A percentile compares a stretch with the other conserved stretches of the same genome.
Evolutionary conservation across 2,797 vertebrate genomes (phyloP).

Genomic region (Dicrostonyx torquatus): DNA sequence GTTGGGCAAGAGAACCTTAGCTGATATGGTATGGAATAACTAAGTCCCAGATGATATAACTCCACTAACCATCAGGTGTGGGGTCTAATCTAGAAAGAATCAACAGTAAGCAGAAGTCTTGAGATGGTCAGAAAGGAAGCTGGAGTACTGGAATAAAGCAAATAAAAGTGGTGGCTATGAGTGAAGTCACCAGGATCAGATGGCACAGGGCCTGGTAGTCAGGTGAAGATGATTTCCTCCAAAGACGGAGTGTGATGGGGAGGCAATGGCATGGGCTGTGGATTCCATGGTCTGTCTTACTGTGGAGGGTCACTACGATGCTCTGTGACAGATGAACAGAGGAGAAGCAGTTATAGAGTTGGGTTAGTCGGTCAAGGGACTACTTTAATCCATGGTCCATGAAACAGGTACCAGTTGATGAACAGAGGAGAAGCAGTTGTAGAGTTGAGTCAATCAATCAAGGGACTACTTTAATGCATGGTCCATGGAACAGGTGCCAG

Average conservation of each 20-base stretch:
- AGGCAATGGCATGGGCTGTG: neutral
- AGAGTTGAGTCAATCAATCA: neutral
- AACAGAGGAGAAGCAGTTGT: neutral
- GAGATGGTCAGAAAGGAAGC: neutral
- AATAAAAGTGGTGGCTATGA: neutral
- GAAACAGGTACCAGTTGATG: neutral
- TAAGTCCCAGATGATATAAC: neutral
- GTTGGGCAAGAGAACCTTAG: neutral
- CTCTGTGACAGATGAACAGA: neutral
- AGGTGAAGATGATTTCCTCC: neutral
- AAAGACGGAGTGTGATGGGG: neutral
- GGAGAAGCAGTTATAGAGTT: neutral
- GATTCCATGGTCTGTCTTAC: neutral
- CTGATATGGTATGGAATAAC: neutral
- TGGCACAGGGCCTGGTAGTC: neutral
- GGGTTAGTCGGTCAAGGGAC: neutral
- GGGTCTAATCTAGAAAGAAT: neutral
- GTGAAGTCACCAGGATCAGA: neutral
- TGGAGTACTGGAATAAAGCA: neutral
- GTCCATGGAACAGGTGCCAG: neutral
- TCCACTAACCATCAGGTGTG: neutral
- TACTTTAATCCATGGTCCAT: neutral
- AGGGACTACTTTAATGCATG: neutral
- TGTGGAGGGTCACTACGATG: neutral
- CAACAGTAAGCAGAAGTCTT: neutral